Percentiles rank a stretch among this genome's conserved stretches.
Evolutionary conservation across 1,140 invertebrate species (phyloP).

Genomic region (Saxidomus purpurata): DNA sequence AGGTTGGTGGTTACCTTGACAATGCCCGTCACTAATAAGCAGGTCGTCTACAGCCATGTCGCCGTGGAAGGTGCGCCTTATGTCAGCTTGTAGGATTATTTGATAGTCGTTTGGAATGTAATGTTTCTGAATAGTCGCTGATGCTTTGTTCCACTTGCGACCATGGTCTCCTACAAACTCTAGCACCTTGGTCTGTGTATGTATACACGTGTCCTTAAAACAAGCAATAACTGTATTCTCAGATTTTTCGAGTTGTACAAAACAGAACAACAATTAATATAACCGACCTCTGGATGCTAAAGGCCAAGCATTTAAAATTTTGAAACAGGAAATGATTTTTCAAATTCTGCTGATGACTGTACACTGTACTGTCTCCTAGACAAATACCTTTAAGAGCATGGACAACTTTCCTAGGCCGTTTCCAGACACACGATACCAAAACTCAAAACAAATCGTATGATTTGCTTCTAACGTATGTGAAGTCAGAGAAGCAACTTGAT

Average conservation of each 20-base stretch:
- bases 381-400: background rate
- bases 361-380: too few species aligned
- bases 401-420: background rate
- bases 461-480: background rate
- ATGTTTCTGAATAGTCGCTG: background rate
- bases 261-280: too few species aligned
- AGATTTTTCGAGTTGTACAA: too few species aligned
- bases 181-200: background rate
- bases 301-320: too few species aligned
- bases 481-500: background rate
- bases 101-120: background rate
- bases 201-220: background rate
- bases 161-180: background rate
- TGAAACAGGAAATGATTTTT: too few species aligned
- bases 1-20: background rate
- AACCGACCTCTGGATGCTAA: too few species aligned
- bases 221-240: too few species aligned
- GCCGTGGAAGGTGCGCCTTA: background rate
- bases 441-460: background rate
- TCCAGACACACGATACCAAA: background rate
- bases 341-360: too few species aligned
- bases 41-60: background rate
- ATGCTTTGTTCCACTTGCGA: background rate
- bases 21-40: background rate
- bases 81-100: background rate